Evolutionary conservation across 30 jellyfish, hydroid and myxozoan genomes (phyloP), one percentile per base, ranked within the genome.

Genomic region (Chrysaora quinquecirrha): DNA sequence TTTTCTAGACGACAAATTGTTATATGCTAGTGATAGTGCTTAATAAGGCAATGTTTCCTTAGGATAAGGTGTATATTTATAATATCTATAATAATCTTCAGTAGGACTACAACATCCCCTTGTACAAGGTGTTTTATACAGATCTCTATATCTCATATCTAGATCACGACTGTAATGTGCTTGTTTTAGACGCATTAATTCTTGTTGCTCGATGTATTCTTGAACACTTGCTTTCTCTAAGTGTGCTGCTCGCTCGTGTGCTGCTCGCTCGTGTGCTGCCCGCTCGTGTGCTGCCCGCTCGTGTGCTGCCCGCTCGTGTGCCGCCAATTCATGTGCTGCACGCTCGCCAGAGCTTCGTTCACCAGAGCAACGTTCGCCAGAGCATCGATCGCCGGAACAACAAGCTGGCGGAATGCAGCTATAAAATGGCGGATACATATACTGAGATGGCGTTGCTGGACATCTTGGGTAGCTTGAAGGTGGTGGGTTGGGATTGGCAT

Each of bases 41-140:
- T 38, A 78, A 12, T 76, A 76, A 2, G 89, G 66, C 30, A 66
- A 25, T 28, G 77, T 30, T 33, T 78, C 82, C 30, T 64, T 63
- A 1, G 80, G 16, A 52, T 64, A 76, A 14, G 80, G 34, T 24
- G 89, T 28, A 29, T 78, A 78, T 48, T 76, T 65, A 58, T 60
- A 32, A 28, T 78, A 78, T 47, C 89, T 25, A 64, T 62, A 12
- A 33, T 78, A 64, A 2, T 78, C 89, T 3, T 78, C 89, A 24
- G 89, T 78, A 4, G 89, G 89, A 27, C 89, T 78, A 74, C 89
- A 78, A 46, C 89, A 78, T 1, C 89, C 89, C 16, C 69, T 72
- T 1, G 89, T 78, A 23, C 89, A 78, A 22, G 81, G 73, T 7
- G 82, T 75, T 64, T 78, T 78, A 32, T 31, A 78, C 19, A 22